Percentiles rank a stretch among this genome's conserved stretches.
These are phyloP conservation scores for Spisula subtruncata DNA, from an alignment of 2,888 invertebrate genomes.

Conservation along the genomic window DNA sequence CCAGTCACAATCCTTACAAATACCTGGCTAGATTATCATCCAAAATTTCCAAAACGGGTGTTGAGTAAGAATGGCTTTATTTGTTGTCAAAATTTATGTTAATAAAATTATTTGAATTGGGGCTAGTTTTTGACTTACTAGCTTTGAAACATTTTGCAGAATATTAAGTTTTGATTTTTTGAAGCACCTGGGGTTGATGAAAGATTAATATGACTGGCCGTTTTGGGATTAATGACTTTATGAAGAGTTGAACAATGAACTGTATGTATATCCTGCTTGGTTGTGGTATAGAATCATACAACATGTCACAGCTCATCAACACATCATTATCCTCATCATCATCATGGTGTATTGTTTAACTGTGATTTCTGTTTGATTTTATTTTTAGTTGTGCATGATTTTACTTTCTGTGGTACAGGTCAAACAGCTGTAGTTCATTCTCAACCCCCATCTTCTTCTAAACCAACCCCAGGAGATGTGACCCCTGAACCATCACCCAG, in stretches of 20 bases:
- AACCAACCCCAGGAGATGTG: constrained; percentile 27
- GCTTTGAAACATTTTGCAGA: too few relatives aligned
- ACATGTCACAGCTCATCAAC: constrained; percentile 7
- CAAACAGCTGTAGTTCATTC: constrained; percentile 60
- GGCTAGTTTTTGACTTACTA: too few relatives aligned
- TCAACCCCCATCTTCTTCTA: constrained; percentile 49
- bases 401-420: constrained; percentile 67
- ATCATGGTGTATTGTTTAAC: constrained; percentile 22
- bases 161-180: too few relatives aligned
- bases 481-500: constrained; percentile 51
- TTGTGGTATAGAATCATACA: constrained; percentile 1
- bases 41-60: too few relatives aligned
- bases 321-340: constrained; percentile 30
- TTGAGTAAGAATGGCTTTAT: too few relatives aligned
- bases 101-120: too few relatives aligned
- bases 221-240: too few relatives aligned
- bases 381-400: constrained; percentile 63
- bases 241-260: constrained; percentile 3
- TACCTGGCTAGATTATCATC: too few relatives aligned
- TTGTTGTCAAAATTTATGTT: too few relatives aligned
- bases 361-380: constrained; percentile 26
- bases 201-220: too few relatives aligned
- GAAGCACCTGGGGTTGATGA: too few relatives aligned
- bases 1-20: too few relatives aligned
- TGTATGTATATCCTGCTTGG: background rate